Evolutionary conservation across 2,113 vertebrate genomes (phyloP).

Genomic region (Oncorhynchus mykiss): DNA sequence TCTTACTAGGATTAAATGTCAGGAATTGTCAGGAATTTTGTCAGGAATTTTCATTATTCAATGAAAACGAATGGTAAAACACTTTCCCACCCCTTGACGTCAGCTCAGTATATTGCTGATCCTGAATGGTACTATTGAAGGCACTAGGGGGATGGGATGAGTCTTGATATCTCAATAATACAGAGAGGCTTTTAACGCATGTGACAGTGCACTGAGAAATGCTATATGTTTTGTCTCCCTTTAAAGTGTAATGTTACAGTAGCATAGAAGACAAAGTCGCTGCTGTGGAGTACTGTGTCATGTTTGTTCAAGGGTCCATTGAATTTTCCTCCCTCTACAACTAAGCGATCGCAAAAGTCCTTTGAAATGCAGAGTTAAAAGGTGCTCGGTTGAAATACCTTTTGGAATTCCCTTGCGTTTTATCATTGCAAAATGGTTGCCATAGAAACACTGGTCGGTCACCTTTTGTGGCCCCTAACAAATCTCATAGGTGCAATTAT

Average conservation of each 20-base stretch:
- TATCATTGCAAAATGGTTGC: conserved; percentile 36
- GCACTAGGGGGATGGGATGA: background rate
- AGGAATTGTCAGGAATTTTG: too few relatives aligned
- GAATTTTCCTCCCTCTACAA: conserved; percentile 37
- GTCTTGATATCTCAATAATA: background rate
- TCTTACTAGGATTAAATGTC: too few relatives aligned
- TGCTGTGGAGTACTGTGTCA: conserved; percentile 9
- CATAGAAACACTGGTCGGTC: conserved; percentile 46
- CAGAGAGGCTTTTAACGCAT: background rate
- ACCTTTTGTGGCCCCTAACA: conserved; percentile 12
- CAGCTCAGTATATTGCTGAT: too few relatives aligned
- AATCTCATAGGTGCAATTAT: conserved; percentile 1
- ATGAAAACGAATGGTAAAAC: too few relatives aligned
- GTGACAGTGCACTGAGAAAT: conserved; percentile 1
- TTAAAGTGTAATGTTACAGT: conserved; percentile 32
- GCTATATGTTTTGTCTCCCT: conserved; percentile 10
- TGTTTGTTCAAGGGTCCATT: conserved; percentile 45
- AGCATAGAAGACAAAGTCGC: conserved; percentile 21
- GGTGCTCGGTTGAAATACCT: conserved; percentile 2
- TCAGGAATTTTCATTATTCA: too few relatives aligned
- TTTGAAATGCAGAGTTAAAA: conserved; percentile 45
- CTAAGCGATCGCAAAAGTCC: conserved; percentile 40
- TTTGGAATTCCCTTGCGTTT: conserved; percentile 21
- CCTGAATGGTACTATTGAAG: background rate
- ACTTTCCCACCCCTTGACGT: too few relatives aligned